Conservation (phyloP, 2,797 vertebrate species). For the Gobio occitaniae region DNA sequence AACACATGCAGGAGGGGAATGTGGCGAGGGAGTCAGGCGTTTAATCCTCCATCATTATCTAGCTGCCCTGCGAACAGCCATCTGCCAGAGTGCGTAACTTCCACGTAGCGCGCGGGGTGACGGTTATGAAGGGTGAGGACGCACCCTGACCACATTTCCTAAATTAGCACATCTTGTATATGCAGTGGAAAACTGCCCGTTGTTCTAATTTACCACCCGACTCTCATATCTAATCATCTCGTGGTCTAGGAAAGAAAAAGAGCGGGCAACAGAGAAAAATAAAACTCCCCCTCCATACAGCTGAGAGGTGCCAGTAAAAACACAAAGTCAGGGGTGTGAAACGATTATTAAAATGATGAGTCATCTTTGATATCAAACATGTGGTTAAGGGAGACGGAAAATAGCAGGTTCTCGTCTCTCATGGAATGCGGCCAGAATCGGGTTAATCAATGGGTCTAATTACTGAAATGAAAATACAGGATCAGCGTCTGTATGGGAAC, state of each 20-base stretch:
- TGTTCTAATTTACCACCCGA: constrained; percentile 52
- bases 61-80: constrained; percentile 74
- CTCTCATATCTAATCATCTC: constrained; percentile 67
- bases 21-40: constrained; percentile 73
- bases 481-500: constrained; percentile 13
- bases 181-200: constrained; percentile 62
- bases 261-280: constrained; percentile 38
- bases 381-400: constrained; percentile 25
- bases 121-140: constrained; percentile 71
- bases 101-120: constrained; percentile 63
- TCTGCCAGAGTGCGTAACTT: constrained; percentile 74
- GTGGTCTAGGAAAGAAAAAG: constrained; percentile 54
- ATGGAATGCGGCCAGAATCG: constrained; percentile 31
- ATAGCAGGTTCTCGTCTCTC: constrained; percentile 25
- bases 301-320: constrained; percentile 47
- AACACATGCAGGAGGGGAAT: constrained; percentile 75
- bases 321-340: constrained; percentile 67
- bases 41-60: constrained; percentile 82
- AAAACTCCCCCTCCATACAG: constrained; percentile 64
- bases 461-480: constrained; percentile 46
- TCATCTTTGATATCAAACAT: constrained; percentile 64
- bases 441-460: constrained; percentile 52
- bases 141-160: constrained; percentile 70
- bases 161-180: constrained; percentile 65
- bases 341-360: constrained; percentile 65